Base-by-base conservation (phyloP, 2,888 invertebrate genomes). In the Calameuta idolon region DNA sequence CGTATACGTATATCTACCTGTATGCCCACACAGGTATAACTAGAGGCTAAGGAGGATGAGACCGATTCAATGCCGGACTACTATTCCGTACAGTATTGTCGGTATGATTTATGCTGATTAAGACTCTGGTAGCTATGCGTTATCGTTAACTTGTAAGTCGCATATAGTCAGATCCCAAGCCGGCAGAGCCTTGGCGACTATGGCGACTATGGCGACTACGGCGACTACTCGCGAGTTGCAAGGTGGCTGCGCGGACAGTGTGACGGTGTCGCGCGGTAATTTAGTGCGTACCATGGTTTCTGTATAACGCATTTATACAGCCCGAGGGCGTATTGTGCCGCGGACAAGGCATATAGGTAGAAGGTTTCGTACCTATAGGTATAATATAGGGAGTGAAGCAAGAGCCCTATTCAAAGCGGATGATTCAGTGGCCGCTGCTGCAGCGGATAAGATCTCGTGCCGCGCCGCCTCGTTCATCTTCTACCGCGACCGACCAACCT, bases 61-160 rank as follows among this genome's bases (percentile, higher is more conserved):
- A 55, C 55, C 71, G 71, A 34, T 71, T 34, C 71, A 31, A 71
- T 33, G 34, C 33, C 71, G 31, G 71, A 71, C 71, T 71, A 30
- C 71, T 34, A 34, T 34, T 34, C 79, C 82, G 23, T 55, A 55
- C 55, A 55, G 86, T 85, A 87, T 87, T 87, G 87, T 89, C 86
- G 89, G 84, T 90, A 90, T 90, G 90, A 90, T 91, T 90, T 90
- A 91, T 87, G 89, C 89, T 91, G 90, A 91, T 91, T 90, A 91
- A 91, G 90, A 90, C 89, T 89, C 87, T 85, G 87, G 89, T 88
- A 86, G 86, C 85, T 86, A 86, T 87, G 87, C 87, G 89, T 88
- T 90, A 90, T 90, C 90, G 89, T 85, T 87, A 85, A 88, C 87
- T 88, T 88, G 87, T 90, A 90, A 89, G 87, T 88, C 87, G 87